Evolutionary conservation across 2,888 invertebrate genomes (phyloP).

Genomic region (Arge pagana): DNA sequence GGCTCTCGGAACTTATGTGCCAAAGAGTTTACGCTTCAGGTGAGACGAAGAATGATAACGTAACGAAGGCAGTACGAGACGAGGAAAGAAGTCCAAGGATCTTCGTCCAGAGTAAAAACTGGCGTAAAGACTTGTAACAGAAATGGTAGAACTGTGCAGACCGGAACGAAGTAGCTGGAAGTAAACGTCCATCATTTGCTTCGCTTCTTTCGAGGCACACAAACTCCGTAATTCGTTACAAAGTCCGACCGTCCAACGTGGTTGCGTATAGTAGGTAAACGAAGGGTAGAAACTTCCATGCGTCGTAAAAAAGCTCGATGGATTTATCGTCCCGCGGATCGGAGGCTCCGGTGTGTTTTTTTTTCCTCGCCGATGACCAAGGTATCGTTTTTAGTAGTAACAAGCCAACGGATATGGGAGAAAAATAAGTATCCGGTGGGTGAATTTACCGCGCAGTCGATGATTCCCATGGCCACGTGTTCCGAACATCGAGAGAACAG

Average conservation of each 20-base stretch:
- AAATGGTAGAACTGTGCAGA: constrained; percentile 66
- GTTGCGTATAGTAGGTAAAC: too few relatives aligned
- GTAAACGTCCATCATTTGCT: constrained; percentile 9
- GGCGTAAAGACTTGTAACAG: constrained; percentile 69
- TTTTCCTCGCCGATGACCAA: constrained; percentile 10
- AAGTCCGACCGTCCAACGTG: too few relatives aligned
- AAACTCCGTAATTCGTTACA: too few relatives aligned
- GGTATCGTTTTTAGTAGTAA: constrained; percentile 9
- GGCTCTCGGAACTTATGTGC: constrained; percentile 32
- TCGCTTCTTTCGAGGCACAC: too few relatives aligned
- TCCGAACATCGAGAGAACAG: too few relatives aligned
- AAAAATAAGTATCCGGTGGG: constrained; percentile 58
- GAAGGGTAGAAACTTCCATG: too few relatives aligned
- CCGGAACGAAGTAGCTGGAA: constrained; percentile 69
- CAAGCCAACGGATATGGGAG: constrained; percentile 9
- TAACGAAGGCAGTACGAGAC: constrained; percentile 68
- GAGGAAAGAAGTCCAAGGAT: constrained; percentile 64
- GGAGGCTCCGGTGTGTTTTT: too few relatives aligned
- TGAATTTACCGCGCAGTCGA: constrained; percentile 79
- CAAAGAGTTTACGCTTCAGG: constrained; percentile 72
- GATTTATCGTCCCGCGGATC: too few relatives aligned
- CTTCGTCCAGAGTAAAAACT: constrained; percentile 72
- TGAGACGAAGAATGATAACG: constrained; percentile 68
- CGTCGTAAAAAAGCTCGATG: too few relatives aligned
- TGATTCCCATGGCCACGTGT: constrained; percentile 81